Evolutionary conservation across 2,113 vertebrate genomes (phyloP).

Genomic region (Tupaia chinensis): DNA sequence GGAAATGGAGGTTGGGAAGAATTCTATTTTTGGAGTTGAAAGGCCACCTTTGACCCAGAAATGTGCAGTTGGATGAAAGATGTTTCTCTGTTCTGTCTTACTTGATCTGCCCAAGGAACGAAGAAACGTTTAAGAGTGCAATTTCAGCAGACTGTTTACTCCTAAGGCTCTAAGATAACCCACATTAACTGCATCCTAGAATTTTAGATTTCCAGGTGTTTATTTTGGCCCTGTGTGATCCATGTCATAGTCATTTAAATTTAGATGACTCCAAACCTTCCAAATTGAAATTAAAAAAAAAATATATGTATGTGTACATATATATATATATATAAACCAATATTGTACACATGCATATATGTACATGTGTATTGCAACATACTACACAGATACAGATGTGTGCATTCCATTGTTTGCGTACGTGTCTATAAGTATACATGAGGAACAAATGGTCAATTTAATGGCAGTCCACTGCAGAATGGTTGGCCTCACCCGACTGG

Average conservation of each 20-base stretch:
- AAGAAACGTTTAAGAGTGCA: not conserved
- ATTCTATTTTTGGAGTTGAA: slow-evolving; percentile 80
- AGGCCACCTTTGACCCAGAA: slow-evolving; percentile 80
- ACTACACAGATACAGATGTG: no score
- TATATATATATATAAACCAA: no score
- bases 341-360: no score
- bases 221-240: slow-evolving; percentile 33
- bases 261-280: slow-evolving; percentile 33
- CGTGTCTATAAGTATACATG: no score
- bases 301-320: no score
- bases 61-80: slow-evolving; percentile 56
- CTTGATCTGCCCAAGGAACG: slow-evolving; percentile 62
- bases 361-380: no score
- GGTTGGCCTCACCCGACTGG: not conserved
- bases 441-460: no score
- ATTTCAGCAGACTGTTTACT: slow-evolving; percentile 26
- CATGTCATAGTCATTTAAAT: slow-evolving; percentile 19
- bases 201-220: slow-evolving; percentile 45
- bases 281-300: slow-evolving; percentile 7
- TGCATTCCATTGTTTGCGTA: no score
- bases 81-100: slow-evolving; percentile 67
- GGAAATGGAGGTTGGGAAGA: slow-evolving; percentile 74
- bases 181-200: not conserved
- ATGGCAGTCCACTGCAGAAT: no score
- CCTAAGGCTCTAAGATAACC: not conserved